These are phyloP conservation scores for Ammodytes dubius DNA, from an alignment of 2,113 vertebrate species.

Conservation along the genomic window DNA sequence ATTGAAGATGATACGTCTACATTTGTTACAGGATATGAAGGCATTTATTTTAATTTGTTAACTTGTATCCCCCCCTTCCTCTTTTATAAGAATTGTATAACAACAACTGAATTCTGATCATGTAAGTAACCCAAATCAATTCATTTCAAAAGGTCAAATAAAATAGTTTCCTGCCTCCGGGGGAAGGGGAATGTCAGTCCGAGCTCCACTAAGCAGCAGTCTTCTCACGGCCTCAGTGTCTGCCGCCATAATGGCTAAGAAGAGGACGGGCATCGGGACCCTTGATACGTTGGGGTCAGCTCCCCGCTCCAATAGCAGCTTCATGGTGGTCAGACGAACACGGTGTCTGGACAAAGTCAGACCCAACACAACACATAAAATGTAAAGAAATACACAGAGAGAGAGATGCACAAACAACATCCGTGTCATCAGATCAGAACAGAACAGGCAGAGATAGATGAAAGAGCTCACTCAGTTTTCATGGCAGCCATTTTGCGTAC, in stretches of 20 bases:
- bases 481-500: slow-evolving; percentile 72
- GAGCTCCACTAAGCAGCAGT: slow-evolving; percentile 86
- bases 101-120: background rate
- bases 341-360: slow-evolving; percentile 71
- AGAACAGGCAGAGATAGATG: background rate
- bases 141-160: background rate
- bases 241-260: slow-evolving; percentile 87
- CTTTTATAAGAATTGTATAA: too few relatives aligned
- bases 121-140: background rate
- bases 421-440: too few relatives aligned
- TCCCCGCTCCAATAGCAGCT: slow-evolving; percentile 86
- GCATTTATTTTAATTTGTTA: too few relatives aligned
- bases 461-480: slow-evolving; percentile 74
- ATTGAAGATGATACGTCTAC: too few relatives aligned
- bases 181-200: slow-evolving; percentile 83
- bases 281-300: slow-evolving; percentile 87
- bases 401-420: background rate
- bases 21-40: too few relatives aligned
- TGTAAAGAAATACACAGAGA: background rate
- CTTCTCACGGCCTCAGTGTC: slow-evolving; percentile 82
- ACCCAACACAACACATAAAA: background rate
- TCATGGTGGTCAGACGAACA: slow-evolving; percentile 82
- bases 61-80: too few relatives aligned
- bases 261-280: slow-evolving; percentile 86
- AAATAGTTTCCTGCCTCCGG: slow-evolving; percentile 74